These are phyloP conservation scores for Clarias platycephalus DNA, from an alignment of 2,797 vertebrate genomes.

Conservation along the genomic window DNA sequence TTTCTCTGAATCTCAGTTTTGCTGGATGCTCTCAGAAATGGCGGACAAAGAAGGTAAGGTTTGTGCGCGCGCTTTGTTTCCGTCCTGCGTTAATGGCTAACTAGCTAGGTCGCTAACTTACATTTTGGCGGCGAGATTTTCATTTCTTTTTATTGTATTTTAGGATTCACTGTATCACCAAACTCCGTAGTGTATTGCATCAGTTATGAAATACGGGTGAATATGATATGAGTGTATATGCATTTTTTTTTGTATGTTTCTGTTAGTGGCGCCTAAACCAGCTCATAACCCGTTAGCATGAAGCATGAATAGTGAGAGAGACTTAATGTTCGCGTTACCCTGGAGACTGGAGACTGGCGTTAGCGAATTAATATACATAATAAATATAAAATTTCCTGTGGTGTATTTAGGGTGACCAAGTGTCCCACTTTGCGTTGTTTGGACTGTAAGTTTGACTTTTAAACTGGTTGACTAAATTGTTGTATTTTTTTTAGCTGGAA, in stretches of 20 bases:
- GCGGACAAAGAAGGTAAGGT: conserved; percentile 59
- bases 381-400: neutral
- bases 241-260: neutral
- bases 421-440: neutral
- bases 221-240: neutral
- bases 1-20: neutral
- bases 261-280: neutral
- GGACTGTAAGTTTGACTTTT: too few species aligned
- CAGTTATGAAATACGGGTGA: neutral
- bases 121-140: conserved; percentile 21
- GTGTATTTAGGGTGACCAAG: neutral
- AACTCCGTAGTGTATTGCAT: neutral
- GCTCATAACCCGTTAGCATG: neutral
- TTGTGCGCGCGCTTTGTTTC: conserved; percentile 33
- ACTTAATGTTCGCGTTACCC: neutral
- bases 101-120: neutral
- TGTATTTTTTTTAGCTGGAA: too few species aligned
- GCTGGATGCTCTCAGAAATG: conserved; percentile 40
- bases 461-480: too few species aligned
- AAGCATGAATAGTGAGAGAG: neutral
- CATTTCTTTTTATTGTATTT: neutral
- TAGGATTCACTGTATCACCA: neutral
- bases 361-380: neutral
- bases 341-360: neutral
- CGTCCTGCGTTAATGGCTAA: conserved; percentile 28